Evolutionary conservation across 2,888 invertebrate species (phyloP), one percentile per base, ranked within the genome.

Genomic region (Phymatocera aterrima): DNA sequence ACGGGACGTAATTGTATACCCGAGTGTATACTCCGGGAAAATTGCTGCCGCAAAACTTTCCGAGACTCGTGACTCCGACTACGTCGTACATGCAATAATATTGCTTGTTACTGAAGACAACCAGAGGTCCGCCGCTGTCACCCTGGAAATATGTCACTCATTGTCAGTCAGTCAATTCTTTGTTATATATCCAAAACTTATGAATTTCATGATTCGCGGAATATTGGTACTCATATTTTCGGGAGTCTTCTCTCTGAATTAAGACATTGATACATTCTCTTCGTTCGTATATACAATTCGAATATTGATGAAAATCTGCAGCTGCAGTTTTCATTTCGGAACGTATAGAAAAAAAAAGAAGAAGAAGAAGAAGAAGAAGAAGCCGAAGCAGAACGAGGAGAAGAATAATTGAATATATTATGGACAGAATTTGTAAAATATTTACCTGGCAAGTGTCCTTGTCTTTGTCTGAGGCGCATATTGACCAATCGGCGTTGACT

Each of bases 71-170:
- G 0, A 93, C 81, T 0, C 93, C 93, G 0, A 93, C 85, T 0
- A 93, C 81, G 65, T 90, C 90, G 83, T 92, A 92, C 90, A 93
- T 91, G 80, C 94, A 94, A 61, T 90, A 68, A 4, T 91, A 81
- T 0, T 87, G 84, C 0, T 81, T 77, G n/a, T n/a, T n/a, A 79
- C 88, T 90, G 65, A 86, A 87, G 0, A 92, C 85, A 61, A 91
- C 91, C 31, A 95, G 87, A 0, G 95, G 94, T 0, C 95, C 94
- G 10, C 95, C 95, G 12, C 94, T 94, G 88, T 95, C 94, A 6
- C 94, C 94, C 91, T 94, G 3, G 18, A 68, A 68, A n/a, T n/a
- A n/a, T n/a, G n/a, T n/a, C n/a, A n/a, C n/a, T n/a, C n/a, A n/a
- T n/a, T n/a, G n/a, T n/a, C 12, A 46, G 24, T 43, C 21, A 8